Conservation (phyloP, 2,797 vertebrate genomes). For the Taeniopygia guttata region DNA sequence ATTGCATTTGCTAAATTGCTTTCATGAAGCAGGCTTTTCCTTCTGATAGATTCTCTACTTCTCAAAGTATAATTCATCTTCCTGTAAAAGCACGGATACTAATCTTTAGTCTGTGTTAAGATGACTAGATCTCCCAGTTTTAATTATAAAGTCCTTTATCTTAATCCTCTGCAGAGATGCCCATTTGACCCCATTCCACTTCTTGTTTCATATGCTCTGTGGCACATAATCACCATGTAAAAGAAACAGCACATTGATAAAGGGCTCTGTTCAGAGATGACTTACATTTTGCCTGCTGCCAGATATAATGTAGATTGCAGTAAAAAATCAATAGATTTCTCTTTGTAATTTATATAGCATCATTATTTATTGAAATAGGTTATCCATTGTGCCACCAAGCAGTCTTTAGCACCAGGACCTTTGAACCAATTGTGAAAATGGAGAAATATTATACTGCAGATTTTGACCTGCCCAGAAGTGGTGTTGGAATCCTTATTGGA, state of each 20-base stretch:
- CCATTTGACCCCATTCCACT: slow-evolving; percentile 17
- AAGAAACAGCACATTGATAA: neutral
- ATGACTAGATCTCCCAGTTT: slow-evolving; percentile 42
- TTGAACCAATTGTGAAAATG: neutral
- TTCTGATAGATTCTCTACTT: slow-evolving; percentile 37
- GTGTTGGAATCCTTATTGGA: neutral
- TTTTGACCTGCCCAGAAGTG: neutral
- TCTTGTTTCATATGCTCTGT: slow-evolving; percentile 5
- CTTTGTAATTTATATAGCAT: neutral
- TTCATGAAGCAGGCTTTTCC: neutral
- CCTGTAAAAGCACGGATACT: slow-evolving; percentile 14
- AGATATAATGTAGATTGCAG: neutral
- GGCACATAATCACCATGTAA: neutral
- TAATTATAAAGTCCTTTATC: slow-evolving; percentile 19
- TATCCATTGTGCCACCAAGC: neutral
- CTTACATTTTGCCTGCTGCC: neutral
- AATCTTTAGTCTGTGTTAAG: slow-evolving; percentile 11
- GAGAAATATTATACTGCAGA: neutral
- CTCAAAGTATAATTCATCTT: slow-evolving; percentile 12
- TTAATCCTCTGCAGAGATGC: neutral
- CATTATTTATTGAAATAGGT: slow-evolving; percentile 16
- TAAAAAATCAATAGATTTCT: slow-evolving; percentile 21
- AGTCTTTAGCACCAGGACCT: neutral
- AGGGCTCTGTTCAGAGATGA: neutral
- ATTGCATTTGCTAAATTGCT: slow-evolving; percentile 26